Conservation (phyloP, 2,797 vertebrate genomes). For the Enteromius viviparus region DNA sequence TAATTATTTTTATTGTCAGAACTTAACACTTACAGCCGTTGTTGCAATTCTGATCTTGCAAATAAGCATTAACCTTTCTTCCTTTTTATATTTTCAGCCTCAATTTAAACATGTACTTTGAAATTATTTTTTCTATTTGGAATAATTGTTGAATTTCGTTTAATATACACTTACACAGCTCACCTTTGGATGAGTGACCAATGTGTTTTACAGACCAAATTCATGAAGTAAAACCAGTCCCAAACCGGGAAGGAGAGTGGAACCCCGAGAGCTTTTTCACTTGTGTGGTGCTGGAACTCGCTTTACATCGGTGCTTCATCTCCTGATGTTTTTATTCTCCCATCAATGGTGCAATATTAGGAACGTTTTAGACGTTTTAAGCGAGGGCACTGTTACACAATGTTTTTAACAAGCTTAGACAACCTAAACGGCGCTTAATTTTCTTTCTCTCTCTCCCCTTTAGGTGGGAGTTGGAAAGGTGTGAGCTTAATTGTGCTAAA, state of each 20-base stretch:
- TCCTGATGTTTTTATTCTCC: conserved; percentile 37
- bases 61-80: neutral
- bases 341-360: conserved; percentile 58
- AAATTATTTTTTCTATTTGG: neutral
- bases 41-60: conserved; percentile 20
- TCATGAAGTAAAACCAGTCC: neutral
- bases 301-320: conserved; percentile 73
- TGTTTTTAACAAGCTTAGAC: conserved; percentile 44
- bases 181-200: conserved; percentile 19
- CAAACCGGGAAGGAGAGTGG: neutral
- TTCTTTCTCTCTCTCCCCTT: neutral
- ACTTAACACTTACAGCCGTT: conserved; percentile 47
- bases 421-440: conserved; percentile 30
- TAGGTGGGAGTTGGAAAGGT: neutral
- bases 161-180: neutral
- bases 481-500: conserved; percentile 17
- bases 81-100: neutral
- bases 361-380: conserved; percentile 29
- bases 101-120: neutral
- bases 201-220: conserved; percentile 9
- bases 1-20: conserved; percentile 35
- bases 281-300: conserved; percentile 72
- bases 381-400: conserved; percentile 36
- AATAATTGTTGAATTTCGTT: neutral
- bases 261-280: neutral